Base-by-base conservation (phyloP, 2,888 invertebrate genomes). In the Theodoxus fluviatilis region DNA sequence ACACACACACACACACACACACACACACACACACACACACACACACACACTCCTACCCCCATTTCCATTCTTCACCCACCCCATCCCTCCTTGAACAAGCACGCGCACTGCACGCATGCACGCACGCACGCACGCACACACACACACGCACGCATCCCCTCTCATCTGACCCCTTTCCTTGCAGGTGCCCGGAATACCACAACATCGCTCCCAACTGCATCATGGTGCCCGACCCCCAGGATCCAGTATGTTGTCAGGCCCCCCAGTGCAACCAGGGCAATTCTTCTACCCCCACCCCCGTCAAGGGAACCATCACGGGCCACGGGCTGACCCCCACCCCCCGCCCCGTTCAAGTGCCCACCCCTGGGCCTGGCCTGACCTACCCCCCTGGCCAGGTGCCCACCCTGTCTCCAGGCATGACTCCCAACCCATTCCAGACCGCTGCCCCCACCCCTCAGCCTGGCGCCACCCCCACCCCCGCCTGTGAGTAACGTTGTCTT, bases 171-270 rank as follows among this genome's bases (percentile, higher is more conserved):
- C 43, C 43, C 64, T 31, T 25, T 18, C 18, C 28, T 6, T 47
- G 12, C 52, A 69, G 69, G 22, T 69, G 69, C 52, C 64, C 69
- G 22, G 52, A 38, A 18, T 69, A 64, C 52, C 49, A 69, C 35
- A 3, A 12, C 1, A 37, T 65, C 2, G 68, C 72, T n/a, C 76
- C 79, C 9, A 38, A 63, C 57, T 81, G 81, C 72, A 71, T 72
- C 7, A 73, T 80, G 76, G 79, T 81, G 37, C 75, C 79, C 0
- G 81, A 80, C 71, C 76, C 77, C 31, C 74, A 71, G 47, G 81
- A 81, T 70, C 81, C 81, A 31, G 68, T 71, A n/a, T 81, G 81
- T 70, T 81, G 81, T 68, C 70, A 72, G 70, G 73, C 75, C 7
- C 81, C 81, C 12, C 73, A 78, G 67, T 81, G 81, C 71, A 67